Evolutionary conservation across 2,113 vertebrate species (phyloP), one percentile per base, ranked within the genome.

Genomic region (Thunnus thynnus): DNA sequence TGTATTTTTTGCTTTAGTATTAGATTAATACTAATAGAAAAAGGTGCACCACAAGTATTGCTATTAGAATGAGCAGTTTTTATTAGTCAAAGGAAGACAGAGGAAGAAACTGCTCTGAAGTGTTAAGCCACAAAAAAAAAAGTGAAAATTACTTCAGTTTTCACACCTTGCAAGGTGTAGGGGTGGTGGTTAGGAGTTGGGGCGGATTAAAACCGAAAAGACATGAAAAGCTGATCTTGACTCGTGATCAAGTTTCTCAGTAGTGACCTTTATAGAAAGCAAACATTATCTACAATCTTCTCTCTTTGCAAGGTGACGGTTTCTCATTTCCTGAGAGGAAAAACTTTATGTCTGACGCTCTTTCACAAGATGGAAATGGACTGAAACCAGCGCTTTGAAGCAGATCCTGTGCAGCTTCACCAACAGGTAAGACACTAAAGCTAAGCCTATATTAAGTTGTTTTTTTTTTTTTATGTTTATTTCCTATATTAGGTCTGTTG

Each of bases 371-470:
- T 1, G 6, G 1, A 61, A 5, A 30, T 1, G 20, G 48, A 67
- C 3, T 32, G 3, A 66, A 25, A 13, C 1, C 52, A 46, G 8
- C 2, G 0, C 51, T 13, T n/a, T n/a, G 47, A 60, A 12, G n/a
- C 74, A 54, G 46, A 55, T 18, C 7, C 32, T 48, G 30, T 47
- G 27, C 41, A 75, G 61, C 51, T 22, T 56, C 48, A 13, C 0
- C 44, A 46, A 48, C 44, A 83, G 85, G 85, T 87, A 80, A 20
- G 41, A 36, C 8, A 18, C 17, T 22, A 0, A 5, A 63, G 18
- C 7, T 20, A 22, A 47, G n/a, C 14, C 12, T 54, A 13, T 41
- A 11, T 10, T 48, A 14, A 17, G 6, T 11, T 58, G 5, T 50
- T 56, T 1, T 25, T 3, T 41, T 64, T 50, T n/a, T 56, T 1